These are phyloP conservation scores for Leptopilina syphax DNA, from an alignment of 2,888 invertebrate species.

Conservation along the genomic window DNA sequence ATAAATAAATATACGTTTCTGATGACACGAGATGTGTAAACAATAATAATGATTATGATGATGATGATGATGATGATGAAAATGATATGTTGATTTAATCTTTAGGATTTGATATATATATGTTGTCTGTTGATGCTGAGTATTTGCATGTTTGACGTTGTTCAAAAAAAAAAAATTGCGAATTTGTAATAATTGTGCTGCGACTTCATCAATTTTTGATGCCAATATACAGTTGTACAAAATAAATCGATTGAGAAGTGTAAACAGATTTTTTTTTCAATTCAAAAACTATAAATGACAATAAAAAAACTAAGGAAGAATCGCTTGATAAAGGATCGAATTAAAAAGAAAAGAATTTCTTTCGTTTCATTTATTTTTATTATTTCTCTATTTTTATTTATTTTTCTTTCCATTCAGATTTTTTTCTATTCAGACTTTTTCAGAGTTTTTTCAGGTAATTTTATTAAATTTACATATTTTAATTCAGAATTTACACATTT, in stretches of 20 bases:
- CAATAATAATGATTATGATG: too few relatives aligned
- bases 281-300: not conserved
- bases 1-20: not conserved
- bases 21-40: constrained; percentile 3
- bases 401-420: not conserved
- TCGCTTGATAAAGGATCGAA: too few relatives aligned
- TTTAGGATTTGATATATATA: constrained; percentile 37
- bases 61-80: not conserved
- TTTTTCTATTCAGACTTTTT: not conserved
- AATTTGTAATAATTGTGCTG: constrained; percentile 27
- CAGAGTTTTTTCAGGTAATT: not conserved
- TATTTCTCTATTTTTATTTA: too few relatives aligned
- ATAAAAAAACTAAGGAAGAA: not conserved
- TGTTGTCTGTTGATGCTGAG: constrained; percentile 33
- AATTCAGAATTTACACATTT: too few relatives aligned
- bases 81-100: constrained; percentile 19
- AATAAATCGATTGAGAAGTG: constrained; percentile 31
- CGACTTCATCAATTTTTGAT: constrained; percentile 35
- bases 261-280: constrained; percentile 15
- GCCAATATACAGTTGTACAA: constrained; percentile 39
- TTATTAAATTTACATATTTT: too few relatives aligned
- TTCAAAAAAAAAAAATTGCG: not conserved
- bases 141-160: constrained; percentile 19
- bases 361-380: too few relatives aligned
- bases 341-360: too few relatives aligned